These are phyloP conservation scores for Lepidurus apus DNA, from an alignment of 1,140 invertebrate genomes.

Conservation along the genomic window DNA sequence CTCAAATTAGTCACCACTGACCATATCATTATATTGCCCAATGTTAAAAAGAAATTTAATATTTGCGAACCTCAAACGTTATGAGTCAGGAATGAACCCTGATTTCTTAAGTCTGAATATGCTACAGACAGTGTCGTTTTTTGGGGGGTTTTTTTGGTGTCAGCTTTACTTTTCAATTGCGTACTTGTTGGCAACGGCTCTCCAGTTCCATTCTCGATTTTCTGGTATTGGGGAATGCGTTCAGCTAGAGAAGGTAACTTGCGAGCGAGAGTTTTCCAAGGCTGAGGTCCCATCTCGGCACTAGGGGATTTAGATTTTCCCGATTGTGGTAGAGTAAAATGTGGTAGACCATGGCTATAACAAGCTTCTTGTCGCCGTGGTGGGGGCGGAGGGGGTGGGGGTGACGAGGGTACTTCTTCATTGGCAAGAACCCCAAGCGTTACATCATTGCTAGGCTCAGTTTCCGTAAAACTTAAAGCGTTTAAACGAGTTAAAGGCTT, in stretches of 20 bases:
- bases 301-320: not conserved
- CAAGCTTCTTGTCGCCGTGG: slow-evolving; percentile 37
- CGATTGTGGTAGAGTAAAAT: slow-evolving; percentile 21
- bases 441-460: not conserved
- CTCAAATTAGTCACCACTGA: too few relatives aligned
- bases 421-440: not conserved
- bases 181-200: slow-evolving; percentile 76
- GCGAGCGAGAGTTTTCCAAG: slow-evolving; percentile 18
- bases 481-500: slow-evolving; percentile 39
- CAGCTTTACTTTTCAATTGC: too few relatives aligned
- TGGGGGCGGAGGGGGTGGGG: slow-evolving; percentile 39
- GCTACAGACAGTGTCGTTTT: too few relatives aligned
- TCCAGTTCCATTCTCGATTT: slow-evolving; percentile 57
- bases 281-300: slow-evolving; percentile 10
- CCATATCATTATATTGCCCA: too few relatives aligned
- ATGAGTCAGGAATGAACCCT: too few relatives aligned
- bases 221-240: slow-evolving; percentile 53
- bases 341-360: not conserved
- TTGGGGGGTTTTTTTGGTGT: too few relatives aligned
- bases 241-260: slow-evolving; percentile 72
- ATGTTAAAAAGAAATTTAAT: too few relatives aligned
- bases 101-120: too few relatives aligned
- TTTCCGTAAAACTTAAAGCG: slow-evolving; percentile 1
- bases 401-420: slow-evolving; percentile 25
- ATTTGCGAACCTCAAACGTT: too few relatives aligned